These are phyloP conservation scores for Calcarius lapponicus DNA, from an alignment of 2,797 vertebrate species.

Conservation along the genomic window DNA sequence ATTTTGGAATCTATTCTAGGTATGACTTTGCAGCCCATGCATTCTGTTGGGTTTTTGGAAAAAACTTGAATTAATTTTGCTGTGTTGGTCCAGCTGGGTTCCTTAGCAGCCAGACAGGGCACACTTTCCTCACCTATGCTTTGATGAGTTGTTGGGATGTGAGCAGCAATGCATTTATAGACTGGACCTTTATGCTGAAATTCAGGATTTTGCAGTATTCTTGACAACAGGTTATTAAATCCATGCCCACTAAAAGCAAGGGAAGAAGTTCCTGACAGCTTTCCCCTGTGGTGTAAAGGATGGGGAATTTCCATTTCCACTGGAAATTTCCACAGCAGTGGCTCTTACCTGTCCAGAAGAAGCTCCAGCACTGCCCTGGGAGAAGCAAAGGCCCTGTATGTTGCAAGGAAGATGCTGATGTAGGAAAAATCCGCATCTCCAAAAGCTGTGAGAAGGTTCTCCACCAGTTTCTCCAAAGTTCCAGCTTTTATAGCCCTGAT, in stretches of 20 bases:
- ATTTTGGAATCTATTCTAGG: neutral
- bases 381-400: slow-evolving; percentile 89
- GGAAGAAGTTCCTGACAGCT: neutral
- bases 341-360: slow-evolving; percentile 86
- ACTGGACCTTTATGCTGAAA: neutral
- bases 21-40: neutral
- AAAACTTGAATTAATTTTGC: neutral
- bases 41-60: neutral
- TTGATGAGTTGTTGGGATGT: neutral
- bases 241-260: neutral
- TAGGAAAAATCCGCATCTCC: slow-evolving; percentile 96
- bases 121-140: neutral
- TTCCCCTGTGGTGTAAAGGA: neutral
- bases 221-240: neutral
- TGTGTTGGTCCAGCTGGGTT: neutral
- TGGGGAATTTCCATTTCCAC: neutral
- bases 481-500: slow-evolving; percentile 94
- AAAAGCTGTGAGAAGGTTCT: slow-evolving; percentile 91
- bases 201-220: neutral
- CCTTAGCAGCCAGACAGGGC: neutral
- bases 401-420: slow-evolving; percentile 94
- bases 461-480: slow-evolving; percentile 93
- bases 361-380: slow-evolving; percentile 87
- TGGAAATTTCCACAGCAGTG: neutral
- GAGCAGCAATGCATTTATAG: neutral